Evolutionary conservation across 2,113 vertebrate genomes (phyloP), one percentile per base, ranked within the genome.

Genomic region (Rallus limicola): DNA sequence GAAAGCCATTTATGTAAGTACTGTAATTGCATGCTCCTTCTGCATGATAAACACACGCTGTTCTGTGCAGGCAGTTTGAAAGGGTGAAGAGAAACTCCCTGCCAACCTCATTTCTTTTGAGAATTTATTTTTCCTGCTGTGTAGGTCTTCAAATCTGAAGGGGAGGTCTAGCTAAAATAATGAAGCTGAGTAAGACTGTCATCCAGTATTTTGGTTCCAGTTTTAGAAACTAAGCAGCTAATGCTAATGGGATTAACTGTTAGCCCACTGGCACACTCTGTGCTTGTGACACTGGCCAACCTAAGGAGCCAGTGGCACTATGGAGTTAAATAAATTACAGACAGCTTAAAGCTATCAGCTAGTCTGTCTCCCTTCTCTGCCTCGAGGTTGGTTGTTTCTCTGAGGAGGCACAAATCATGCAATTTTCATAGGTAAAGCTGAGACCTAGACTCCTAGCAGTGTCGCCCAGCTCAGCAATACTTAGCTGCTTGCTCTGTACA

Each of bases 161-260:
- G 29, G 92, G 79, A 81, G 40, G 18, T 78, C 76, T 58, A 78
- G 80, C 80, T 94, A 78, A 59, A 93, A 77, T 71, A 94, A 83
- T 44, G 48, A 90, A 92, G 64, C 71, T 86, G 85, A 94, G 46
- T 71, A 83, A 86, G 68, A 86, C 56, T 88, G 72, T 78, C 69
- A 93, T 31, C 56, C 72, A 88, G 69, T 77, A 85, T 94, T 91
- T 90, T 0, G 2, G 59, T 82, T 93, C 95, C 90, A 86, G 46
- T 86, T 96, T 94, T 92, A 95, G 95, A 92, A 93, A 90, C 85
- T 92, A 94, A 95, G 93, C 85, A 86, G 93, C 52, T 95, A 93
- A 93, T 29, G 56, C 74, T 96, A 96, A 97, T 88, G 92, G 85
- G 93, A 95, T 97, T 95, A 94, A 63, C 60, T 53, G 17, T 76